Evolutionary conservation across 1,140 invertebrate species (phyloP), one percentile per base, ranked within the genome.

Genomic region (Drosophila melanica): DNA sequence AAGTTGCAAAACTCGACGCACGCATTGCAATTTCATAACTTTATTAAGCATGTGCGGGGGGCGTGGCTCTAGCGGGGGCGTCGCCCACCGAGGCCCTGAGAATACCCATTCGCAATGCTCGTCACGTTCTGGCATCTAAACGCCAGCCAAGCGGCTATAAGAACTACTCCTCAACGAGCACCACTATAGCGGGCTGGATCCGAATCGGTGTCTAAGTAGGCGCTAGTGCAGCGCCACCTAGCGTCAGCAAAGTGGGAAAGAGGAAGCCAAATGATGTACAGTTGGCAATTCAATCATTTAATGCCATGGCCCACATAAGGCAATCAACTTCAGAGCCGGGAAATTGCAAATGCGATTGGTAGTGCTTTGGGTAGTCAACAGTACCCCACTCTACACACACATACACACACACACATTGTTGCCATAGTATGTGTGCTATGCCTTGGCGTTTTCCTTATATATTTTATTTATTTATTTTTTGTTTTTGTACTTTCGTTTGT

Each of bases 1-100:
- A 62, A 82, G 64, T 82, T 87, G 79, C 84, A 58, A 68, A 71
- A 75, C 79, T 59, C 77, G 45, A 53, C 64, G 84, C 77, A 90
- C 80, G 84, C 80, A 70, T 68, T 75, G 53, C 74, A 80, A 89
- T 89, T 89, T 80, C 80, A 89, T 80, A 89, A 89, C 86, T 87
- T 62, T 65, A 68, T 72, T 86, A 81, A 73, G 60, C 45, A 14
- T 42, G 12, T 41, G 68, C 20, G 37, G 9, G 11, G 27, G 11
- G 27, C 5, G 18, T 12, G 30, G 16, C 8, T 7, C 3, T 11
- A 51, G 11, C 23, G 18, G n/a, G 35, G 30, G 51, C 41, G 37
- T 16, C 18, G 37, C 27, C 47, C 63, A 72, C 63, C 69, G 69
- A 39, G 41, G 44, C 45, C 45, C 66, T 27, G 18, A 11, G 14